Conservation (phyloP, 35 echinoderm and acorn worm species). For the Apostichopus californicus region DNA sequence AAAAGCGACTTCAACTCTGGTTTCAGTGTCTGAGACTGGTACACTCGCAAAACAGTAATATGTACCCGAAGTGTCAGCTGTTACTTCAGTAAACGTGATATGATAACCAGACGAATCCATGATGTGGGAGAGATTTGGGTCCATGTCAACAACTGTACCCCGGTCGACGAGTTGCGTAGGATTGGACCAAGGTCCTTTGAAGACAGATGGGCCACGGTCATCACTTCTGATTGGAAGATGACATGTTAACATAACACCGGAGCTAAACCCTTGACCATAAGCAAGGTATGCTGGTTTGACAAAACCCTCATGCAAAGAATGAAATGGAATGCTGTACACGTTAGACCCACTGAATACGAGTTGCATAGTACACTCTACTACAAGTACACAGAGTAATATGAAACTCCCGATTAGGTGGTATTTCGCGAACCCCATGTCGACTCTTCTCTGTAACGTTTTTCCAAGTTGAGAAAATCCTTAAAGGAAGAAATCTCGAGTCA, state of each 20-base stretch:
- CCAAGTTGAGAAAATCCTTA: no score
- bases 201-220: neutral
- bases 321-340: neutral
- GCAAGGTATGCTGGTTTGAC: neutral
- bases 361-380: neutral
- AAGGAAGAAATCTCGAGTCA: no score
- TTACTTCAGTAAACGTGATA: neutral
- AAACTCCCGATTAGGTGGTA: neutral
- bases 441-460: no score
- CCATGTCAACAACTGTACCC: neutral
- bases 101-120: neutral
- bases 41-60: neutral
- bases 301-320: neutral
- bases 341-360: neutral
- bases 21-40: neutral
- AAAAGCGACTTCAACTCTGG: neutral
- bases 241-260: neutral
- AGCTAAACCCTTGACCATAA: neutral
- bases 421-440: no score
- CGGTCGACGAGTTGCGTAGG: neutral
- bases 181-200: neutral
- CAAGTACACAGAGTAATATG: neutral
- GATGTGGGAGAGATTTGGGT: neutral
- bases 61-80: neutral
- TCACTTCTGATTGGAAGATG: neutral